A percentile compares a stretch with the other conserved stretches of the same genome.
Evolutionary conservation across 1,140 invertebrate genomes (phyloP).

Genomic region (Dinoponera quadriceps): DNA sequence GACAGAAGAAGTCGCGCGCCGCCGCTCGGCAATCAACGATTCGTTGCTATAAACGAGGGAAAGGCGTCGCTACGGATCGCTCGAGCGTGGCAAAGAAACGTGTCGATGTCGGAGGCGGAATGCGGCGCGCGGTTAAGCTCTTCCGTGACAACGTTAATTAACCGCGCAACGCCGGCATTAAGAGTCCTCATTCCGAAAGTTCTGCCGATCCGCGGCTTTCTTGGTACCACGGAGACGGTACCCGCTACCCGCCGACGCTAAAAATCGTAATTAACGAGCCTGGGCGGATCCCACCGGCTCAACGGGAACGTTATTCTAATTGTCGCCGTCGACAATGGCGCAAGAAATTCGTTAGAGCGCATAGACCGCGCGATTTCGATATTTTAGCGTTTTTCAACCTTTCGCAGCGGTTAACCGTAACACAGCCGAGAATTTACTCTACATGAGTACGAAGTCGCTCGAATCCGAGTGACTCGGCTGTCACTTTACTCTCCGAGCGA

Average conservation of each 20-base stretch:
- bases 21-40: constrained; percentile 30
- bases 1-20: constrained; percentile 3
- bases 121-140: constrained; percentile 43
- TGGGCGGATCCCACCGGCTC: background rate
- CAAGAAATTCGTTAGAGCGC: constrained; percentile 48
- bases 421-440: too few species aligned
- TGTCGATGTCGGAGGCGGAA: constrained; percentile 48
- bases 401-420: background rate
- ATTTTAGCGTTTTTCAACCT: constrained; percentile 31
- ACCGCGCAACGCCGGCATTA: constrained; percentile 35
- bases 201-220: constrained; percentile 30
- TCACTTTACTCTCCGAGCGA: too few species aligned
- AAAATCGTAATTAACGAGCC: constrained; percentile 62
- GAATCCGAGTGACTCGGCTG: too few species aligned
- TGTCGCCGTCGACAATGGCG: constrained; percentile 22
- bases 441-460: too few species aligned
- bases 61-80: constrained; percentile 47
- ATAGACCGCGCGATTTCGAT: constrained; percentile 17
- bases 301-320: constrained; percentile 55
- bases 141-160: constrained; percentile 63
- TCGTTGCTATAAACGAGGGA: constrained; percentile 43
- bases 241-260: constrained; percentile 4
- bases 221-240: constrained; percentile 22
- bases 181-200: constrained; percentile 42
- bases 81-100: constrained; percentile 50